A percentile compares a stretch with the other conserved stretches of the same genome.
Evolutionary conservation across 2,113 vertebrate genomes (phyloP).

Genomic region (Periophthalmodon schlosseri): DNA sequence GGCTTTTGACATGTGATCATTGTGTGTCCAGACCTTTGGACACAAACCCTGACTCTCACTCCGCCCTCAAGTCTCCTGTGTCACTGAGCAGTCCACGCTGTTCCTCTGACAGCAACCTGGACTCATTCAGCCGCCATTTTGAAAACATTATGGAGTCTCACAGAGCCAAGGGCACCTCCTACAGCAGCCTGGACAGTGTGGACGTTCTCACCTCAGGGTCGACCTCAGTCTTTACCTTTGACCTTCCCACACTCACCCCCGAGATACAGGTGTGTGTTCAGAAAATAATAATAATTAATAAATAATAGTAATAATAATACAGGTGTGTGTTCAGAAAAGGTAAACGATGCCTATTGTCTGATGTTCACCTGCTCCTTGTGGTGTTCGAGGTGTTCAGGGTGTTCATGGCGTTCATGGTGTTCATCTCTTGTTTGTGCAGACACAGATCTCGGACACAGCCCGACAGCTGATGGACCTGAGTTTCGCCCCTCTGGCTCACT

Average conservation of each 20-base stretch:
- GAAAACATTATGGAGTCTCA: slow-evolving; percentile 97
- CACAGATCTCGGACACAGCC: slow-evolving; percentile 83
- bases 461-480: slow-evolving; percentile 83
- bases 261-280: slow-evolving; percentile 77
- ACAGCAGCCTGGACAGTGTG: slow-evolving; percentile 93
- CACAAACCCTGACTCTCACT: slow-evolving; percentile 21
- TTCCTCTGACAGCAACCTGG: slow-evolving; percentile 86
- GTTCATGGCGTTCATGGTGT: no score
- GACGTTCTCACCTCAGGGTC: slow-evolving; percentile 87
- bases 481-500: slow-evolving; percentile 80
- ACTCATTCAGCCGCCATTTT: slow-evolving; percentile 97
- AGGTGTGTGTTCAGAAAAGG: slow-evolving; percentile 46
- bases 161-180: slow-evolving; percentile 94
- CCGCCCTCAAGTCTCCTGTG: slow-evolving; percentile 84
- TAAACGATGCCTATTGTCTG: no score
- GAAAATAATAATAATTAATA: no score
- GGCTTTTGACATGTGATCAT: not conserved
- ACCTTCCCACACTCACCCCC: slow-evolving; percentile 86
- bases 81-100: slow-evolving; percentile 81
- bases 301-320: no score
- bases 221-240: slow-evolving; percentile 88
- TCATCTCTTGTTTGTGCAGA: slow-evolving; percentile 38
- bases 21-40: slow-evolving; percentile 41
- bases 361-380: no score
- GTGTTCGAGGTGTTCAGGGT: no score